A percentile compares a stretch with the other conserved stretches of the same genome.
These are phyloP conservation scores for Hymenochirus boettgeri DNA, from an alignment of 2,113 vertebrate species.

Conservation along the genomic window DNA sequence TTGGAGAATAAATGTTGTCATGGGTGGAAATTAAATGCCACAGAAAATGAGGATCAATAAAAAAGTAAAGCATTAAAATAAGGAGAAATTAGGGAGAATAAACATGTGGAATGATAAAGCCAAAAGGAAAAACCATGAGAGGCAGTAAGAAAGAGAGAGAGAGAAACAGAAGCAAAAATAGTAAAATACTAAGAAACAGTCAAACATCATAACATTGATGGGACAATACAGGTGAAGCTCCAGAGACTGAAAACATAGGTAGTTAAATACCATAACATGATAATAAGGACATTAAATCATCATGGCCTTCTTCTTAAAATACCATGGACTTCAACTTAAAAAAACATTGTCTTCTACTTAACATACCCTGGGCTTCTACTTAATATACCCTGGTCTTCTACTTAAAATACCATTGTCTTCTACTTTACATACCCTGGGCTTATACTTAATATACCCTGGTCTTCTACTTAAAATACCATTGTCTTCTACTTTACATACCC, in stretches of 20 bases:
- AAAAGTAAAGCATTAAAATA: constrained; percentile 2
- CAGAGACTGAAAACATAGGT: neutral
- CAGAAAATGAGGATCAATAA: constrained; percentile 41
- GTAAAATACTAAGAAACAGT: constrained; percentile 23
- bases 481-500: too few relatives aligned
- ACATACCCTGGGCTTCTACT: too few relatives aligned
- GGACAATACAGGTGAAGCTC: neutral
- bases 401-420: too few relatives aligned
- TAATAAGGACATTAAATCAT: too few relatives aligned
- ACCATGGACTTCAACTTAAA: too few relatives aligned
- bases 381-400: too few relatives aligned
- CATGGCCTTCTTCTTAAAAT: too few relatives aligned
- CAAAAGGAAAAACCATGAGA: constrained; percentile 2
- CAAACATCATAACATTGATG: constrained; percentile 8
- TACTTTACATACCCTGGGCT: too few relatives aligned
- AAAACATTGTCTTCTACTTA: too few relatives aligned
- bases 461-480: too few relatives aligned
- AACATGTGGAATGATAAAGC: neutral
- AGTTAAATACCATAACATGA: too few relatives aligned
- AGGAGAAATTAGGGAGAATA: neutral
- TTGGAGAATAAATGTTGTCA: neutral
- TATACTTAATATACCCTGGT: too few relatives aligned
- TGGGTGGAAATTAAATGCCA: constrained; percentile 1
- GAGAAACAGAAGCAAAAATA: constrained; percentile 30
- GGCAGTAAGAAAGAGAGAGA: neutral